Percentiles rank a stretch among this genome's conserved stretches.
These are phyloP conservation scores for Halesus radiatus DNA, from an alignment of 1,140 invertebrate genomes.

Conservation along the genomic window DNA sequence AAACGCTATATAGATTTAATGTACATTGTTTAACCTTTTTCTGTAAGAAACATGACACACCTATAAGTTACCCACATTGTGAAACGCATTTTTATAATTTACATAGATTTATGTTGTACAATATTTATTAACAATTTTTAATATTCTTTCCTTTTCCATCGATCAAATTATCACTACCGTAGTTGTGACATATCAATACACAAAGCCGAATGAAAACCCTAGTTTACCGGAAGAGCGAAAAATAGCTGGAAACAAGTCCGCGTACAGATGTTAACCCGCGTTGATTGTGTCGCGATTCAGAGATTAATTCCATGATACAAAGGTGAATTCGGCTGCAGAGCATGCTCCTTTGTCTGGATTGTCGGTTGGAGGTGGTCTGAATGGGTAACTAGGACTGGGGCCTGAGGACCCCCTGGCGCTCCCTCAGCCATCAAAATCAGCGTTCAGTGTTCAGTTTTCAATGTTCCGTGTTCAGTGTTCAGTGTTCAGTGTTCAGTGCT, in stretches of 20 bases:
- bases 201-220: not conserved
- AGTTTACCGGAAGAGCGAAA: not conserved
- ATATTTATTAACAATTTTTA: no score
- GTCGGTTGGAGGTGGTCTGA: constrained; percentile 17
- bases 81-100: no score
- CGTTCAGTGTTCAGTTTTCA: not conserved
- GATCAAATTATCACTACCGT: not conserved
- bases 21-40: no score
- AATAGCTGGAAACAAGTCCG: not conserved
- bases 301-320: constrained; percentile 50
- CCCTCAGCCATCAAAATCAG: not conserved
- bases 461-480: not conserved
- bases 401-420: constrained; percentile 13
- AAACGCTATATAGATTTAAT: no score
- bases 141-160: not conserved
- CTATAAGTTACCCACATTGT: no score
- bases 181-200: not conserved
- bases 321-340: constrained; percentile 26
- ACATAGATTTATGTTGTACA: no score
- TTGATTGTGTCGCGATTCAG: constrained; percentile 39
- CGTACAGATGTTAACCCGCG: constrained; percentile 38
- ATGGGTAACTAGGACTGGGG: no score
- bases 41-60: no score
- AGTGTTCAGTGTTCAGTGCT: constrained; percentile 33
- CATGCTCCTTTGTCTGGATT: constrained; percentile 31